These are phyloP conservation scores for Dolichallabes microphthalmus DNA, from an alignment of 2,113 vertebrate genomes.

Conservation along the genomic window DNA sequence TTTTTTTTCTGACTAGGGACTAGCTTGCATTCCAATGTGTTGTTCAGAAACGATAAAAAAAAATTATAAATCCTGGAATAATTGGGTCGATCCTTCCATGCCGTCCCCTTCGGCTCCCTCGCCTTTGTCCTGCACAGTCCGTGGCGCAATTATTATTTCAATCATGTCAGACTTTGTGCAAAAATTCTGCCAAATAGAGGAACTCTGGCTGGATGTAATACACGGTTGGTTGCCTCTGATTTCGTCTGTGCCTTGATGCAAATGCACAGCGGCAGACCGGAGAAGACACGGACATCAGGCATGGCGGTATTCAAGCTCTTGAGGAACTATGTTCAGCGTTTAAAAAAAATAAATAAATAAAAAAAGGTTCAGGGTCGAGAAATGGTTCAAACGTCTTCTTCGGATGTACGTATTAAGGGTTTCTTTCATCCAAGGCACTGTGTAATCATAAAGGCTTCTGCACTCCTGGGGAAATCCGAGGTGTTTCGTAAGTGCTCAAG, in stretches of 20 bases:
- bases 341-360: not conserved
- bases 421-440: not conserved
- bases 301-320: slow-evolving; percentile 27
- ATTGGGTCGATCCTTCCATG: slow-evolving; percentile 52
- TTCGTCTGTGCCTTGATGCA: slow-evolving; percentile 64
- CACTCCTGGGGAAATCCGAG: too few species aligned
- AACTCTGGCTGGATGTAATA: slow-evolving; percentile 51
- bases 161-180: slow-evolving; percentile 70
- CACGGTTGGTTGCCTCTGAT: slow-evolving; percentile 62
- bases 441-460: not conserved
- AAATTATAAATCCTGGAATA: slow-evolving; percentile 60
- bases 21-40: slow-evolving; percentile 38
- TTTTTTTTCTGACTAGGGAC: slow-evolving; percentile 37
- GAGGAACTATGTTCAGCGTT: not conserved
- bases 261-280: slow-evolving; percentile 61
- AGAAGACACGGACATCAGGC: slow-evolving; percentile 60
- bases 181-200: slow-evolving; percentile 54
- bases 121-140: slow-evolving; percentile 11
- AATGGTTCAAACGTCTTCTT: not conserved
- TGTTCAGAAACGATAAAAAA: slow-evolving; percentile 55
- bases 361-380: not conserved
- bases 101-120: not conserved
- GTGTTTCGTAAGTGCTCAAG: not conserved
- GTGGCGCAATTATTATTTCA: slow-evolving; percentile 68
- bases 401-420: not conserved